Evolutionary conservation across 2,113 vertebrate genomes (phyloP).

Genomic region (Trinectes maculatus): DNA sequence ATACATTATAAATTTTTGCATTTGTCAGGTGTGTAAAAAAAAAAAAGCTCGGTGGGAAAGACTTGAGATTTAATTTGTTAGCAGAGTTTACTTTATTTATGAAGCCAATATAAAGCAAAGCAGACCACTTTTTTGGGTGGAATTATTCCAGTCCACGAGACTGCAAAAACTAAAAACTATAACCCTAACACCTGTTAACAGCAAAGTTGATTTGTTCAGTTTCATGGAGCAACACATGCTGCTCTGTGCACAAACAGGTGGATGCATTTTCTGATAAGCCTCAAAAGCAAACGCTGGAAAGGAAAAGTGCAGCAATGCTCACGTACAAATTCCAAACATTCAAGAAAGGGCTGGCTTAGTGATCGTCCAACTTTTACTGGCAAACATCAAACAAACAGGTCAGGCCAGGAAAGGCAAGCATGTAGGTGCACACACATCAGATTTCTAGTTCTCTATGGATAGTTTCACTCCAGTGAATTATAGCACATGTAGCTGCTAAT

Average conservation of each 20-base stretch:
- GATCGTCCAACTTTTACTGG: slow-evolving; percentile 1
- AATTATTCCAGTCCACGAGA: slow-evolving; percentile 11
- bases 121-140: slow-evolving; percentile 4
- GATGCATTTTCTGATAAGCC: slow-evolving; percentile 25
- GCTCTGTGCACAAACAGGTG: slow-evolving; percentile 24
- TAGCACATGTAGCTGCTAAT: slow-evolving; percentile 19
- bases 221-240: slow-evolving; percentile 11
- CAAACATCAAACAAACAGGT: slow-evolving; percentile 16
- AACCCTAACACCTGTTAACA: neutral
- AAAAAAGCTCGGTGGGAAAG: slow-evolving; percentile 5
- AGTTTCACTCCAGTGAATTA: slow-evolving; percentile 15
- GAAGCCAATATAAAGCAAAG: slow-evolving; percentile 37
- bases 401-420: slow-evolving; percentile 4
- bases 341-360: neutral
- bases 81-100: slow-evolving; percentile 49
- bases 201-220: neutral
- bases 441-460: slow-evolving; percentile 14
- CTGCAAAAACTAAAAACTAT: neutral
- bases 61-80: neutral
- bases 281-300: neutral
- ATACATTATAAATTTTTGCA: too few relatives aligned
- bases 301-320: slow-evolving; percentile 12
- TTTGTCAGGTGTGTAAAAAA: too few relatives aligned
- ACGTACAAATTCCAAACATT: neutral
- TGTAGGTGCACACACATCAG: slow-evolving; percentile 12